phyloP scores from a whole-genome alignment of 2,888 invertebrate genomes.

The Anthophora plumipes region DNA sequence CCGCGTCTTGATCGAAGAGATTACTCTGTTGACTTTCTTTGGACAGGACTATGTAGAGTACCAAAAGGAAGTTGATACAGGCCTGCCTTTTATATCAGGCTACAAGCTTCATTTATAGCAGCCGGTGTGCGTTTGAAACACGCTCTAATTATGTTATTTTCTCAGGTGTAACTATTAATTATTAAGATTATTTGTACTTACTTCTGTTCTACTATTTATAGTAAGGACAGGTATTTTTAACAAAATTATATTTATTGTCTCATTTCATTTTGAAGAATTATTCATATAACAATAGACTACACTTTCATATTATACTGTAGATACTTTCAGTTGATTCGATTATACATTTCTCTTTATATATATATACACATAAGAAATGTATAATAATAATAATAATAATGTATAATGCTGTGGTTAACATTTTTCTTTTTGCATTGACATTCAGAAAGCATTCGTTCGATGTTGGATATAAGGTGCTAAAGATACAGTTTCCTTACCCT shows the following conservation, averaged over 20 bases:
- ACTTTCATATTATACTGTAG: slow-evolving; percentile 74
- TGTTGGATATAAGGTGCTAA: slow-evolving; percentile 57
- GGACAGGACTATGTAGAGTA: slow-evolving; percentile 94
- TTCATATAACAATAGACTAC: slow-evolving; percentile 81
- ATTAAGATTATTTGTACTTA: background rate
- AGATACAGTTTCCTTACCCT: slow-evolving; percentile 46
- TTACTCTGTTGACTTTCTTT: slow-evolving; percentile 95
- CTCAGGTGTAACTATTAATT: slow-evolving; percentile 4
- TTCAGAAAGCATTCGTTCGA: slow-evolving; percentile 78
- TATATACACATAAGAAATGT: slow-evolving; percentile 6
- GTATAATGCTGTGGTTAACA: slow-evolving; percentile 63
- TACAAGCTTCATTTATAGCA: slow-evolving; percentile 85
- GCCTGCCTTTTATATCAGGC: slow-evolving; percentile 95
- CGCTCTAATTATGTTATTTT: background rate
- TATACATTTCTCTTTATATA: slow-evolving; percentile 46
- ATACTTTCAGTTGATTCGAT: slow-evolving; percentile 78
- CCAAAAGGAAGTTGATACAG: slow-evolving; percentile 92
- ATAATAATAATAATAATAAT: slow-evolving; percentile 56
- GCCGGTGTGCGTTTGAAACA: slow-evolving; percentile 57
- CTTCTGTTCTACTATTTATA: background rate
- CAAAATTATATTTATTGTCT: slow-evolving; percentile 84
- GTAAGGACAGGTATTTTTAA: slow-evolving; percentile 66
- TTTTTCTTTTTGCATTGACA: slow-evolving; percentile 70
- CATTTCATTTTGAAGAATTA: slow-evolving; percentile 81
- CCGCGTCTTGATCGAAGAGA: slow-evolving; percentile 95